A percentile compares a stretch with the other conserved stretches of the same genome.
These are phyloP conservation scores for Agrilus planipennis DNA, from an alignment of 1,140 invertebrate species.

Conservation along the genomic window DNA sequence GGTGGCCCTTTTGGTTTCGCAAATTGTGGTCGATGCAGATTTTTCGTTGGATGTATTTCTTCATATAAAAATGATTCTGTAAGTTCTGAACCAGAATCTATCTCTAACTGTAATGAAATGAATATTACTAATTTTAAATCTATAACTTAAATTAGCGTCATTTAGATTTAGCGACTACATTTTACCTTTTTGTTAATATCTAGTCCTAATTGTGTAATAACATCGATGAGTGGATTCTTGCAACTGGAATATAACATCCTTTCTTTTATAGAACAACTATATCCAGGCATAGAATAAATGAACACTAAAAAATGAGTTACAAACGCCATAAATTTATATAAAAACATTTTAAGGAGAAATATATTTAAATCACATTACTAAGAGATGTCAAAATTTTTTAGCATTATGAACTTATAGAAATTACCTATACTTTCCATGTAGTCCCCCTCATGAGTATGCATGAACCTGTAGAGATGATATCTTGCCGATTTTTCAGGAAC, in stretches of 20 bases:
- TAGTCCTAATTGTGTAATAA: constrained; percentile 65
- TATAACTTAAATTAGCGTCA: neutral
- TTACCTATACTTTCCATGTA: constrained; percentile 70
- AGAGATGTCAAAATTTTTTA: constrained; percentile 2
- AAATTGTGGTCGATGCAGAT: constrained; percentile 81
- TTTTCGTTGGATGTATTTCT: constrained; percentile 89
- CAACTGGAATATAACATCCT: constrained; percentile 97
- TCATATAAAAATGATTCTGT: constrained; percentile 83
- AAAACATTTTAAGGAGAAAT: neutral
- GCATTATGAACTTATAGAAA: constrained; percentile 3
- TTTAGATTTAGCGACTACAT: constrained; percentile 15
- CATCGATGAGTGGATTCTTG: constrained; percentile 75
- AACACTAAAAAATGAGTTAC: constrained; percentile 61
- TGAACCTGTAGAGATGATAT: constrained; percentile 87
- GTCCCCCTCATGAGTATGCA: constrained; percentile 87
- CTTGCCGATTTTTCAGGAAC: constrained; percentile 75
- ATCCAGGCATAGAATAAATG: constrained; percentile 96
- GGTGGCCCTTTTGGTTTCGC: constrained; percentile 91
- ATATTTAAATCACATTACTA: constrained; percentile 1
- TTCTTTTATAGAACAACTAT: constrained; percentile 87
- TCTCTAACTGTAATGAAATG: constrained; percentile 75
- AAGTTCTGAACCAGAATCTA: constrained; percentile 77
- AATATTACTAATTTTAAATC: neutral
- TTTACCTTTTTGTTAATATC: constrained; percentile 70
- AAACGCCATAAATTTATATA: constrained; percentile 4